phyloP scores from a whole-genome alignment of 2,113 vertebrate species.

The Pelobates fuscus region DNA sequence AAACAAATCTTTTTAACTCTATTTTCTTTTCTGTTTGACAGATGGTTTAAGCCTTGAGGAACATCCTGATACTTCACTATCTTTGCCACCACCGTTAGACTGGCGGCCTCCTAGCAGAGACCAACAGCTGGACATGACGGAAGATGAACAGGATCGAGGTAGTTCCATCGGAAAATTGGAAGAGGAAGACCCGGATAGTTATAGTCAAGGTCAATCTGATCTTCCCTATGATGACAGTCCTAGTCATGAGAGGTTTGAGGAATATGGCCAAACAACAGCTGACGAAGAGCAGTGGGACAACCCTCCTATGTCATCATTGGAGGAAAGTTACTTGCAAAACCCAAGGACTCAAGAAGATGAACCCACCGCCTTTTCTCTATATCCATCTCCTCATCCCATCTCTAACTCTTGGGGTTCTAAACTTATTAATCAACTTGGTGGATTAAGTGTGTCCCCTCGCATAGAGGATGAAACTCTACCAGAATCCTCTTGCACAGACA shows the following conservation, averaged over 20 bases:
- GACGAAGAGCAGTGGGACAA: slow-evolving; percentile 29
- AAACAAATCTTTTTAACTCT: background rate
- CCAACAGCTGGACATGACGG: slow-evolving; percentile 48
- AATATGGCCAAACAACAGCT: slow-evolving; percentile 1
- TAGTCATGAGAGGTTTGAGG: slow-evolving; percentile 5
- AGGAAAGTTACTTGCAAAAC: background rate
- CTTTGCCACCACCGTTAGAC: slow-evolving; percentile 23
- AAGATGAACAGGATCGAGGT: slow-evolving; percentile 54
- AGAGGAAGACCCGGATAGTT: slow-evolving; percentile 41
- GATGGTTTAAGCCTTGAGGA: slow-evolving; percentile 2
- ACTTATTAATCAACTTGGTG: background rate
- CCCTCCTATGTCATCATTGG: background rate
- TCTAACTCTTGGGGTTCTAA: slow-evolving; percentile 7
- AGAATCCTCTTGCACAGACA: slow-evolving; percentile 55
- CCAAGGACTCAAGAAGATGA: background rate
- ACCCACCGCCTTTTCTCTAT: background rate
- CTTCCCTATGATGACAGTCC: slow-evolving; percentile 48
- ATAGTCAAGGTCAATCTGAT: slow-evolving; percentile 7
- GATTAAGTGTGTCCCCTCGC: slow-evolving; percentile 10
- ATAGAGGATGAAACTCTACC: slow-evolving; percentile 61
- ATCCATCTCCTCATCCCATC: slow-evolving; percentile 17
- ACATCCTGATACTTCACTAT: slow-evolving; percentile 14
- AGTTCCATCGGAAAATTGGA: slow-evolving; percentile 44
- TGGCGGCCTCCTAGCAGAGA: slow-evolving; percentile 39
- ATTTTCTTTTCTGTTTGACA: background rate